Base-by-base conservation (phyloP, 2,797 vertebrate species). In the Anabas testudineus region DNA sequence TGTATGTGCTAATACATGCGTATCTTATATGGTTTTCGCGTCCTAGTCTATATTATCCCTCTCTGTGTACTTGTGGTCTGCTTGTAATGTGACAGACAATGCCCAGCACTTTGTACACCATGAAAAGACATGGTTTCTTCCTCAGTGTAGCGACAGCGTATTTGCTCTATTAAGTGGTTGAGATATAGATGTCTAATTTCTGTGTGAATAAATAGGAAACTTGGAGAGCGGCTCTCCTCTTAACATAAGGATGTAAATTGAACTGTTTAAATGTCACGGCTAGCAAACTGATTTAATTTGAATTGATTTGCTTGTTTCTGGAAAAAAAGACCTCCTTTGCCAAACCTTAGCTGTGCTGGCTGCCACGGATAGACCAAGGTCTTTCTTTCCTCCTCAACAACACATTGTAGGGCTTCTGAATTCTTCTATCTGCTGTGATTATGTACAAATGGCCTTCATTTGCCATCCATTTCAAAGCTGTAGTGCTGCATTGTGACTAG, bases 361-460 rank as follows among this genome's bases (percentile, higher is more conserved):
- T 91, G 81, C 88, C 90, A 85, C 86, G 89, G 90, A 91, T 88
- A 91, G 91, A 91, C 91, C 91, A 92, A 91, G 93, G 90, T 91
- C 90, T 90, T 94, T 93, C 90, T 92, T 90, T 87, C 67, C 89
- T 88, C 91, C 91, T 90, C 91, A 86, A 92, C 91, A 91, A 87
- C 82, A 88, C 87, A 90, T 89, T 93, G 90, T 90, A 80, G 80
- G 80, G 81, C 68, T 75, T 85, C 86, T 90, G 88, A 90, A 91
- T 93, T 89, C 90, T 92, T 93, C 90, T 91, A 89, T 88, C 88
- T 90, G 83, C 86, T 89, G 86, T 91, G 91, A 93, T 93, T 92
- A 94, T 90, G 90, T 92, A 90, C 89, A 89, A 92, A 94, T 93
- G 91, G 90, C 90, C 91, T 93, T 94, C 90, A 90, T 93, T 91